Conservation (phyloP, 2,888 invertebrate species). For the Listrodromus nycthemerus region DNA sequence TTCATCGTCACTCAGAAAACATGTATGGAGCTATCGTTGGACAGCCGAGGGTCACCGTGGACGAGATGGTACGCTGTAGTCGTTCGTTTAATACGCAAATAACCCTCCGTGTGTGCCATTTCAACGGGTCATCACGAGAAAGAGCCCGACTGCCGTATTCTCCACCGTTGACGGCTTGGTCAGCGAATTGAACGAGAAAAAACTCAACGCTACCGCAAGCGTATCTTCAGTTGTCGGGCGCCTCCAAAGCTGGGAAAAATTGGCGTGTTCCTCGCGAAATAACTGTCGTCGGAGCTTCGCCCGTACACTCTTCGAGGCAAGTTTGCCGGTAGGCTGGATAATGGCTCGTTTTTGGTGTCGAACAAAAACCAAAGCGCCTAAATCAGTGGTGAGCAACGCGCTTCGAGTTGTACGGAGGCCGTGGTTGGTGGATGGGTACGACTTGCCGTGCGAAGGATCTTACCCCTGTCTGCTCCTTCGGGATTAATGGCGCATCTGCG, state of each 20-base stretch:
- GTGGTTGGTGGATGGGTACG: slow-evolving; percentile 29
- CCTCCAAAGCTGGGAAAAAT: background rate
- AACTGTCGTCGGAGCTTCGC: background rate
- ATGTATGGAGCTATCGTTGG: slow-evolving; percentile 29
- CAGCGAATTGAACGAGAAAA: background rate
- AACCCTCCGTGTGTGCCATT: slow-evolving; percentile 24
- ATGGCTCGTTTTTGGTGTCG: background rate
- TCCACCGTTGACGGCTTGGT: background rate
- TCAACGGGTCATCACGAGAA: slow-evolving; percentile 14
- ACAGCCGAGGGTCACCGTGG: slow-evolving; percentile 6
- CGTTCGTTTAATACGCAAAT: slow-evolving; percentile 46
- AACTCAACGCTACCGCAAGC: background rate
- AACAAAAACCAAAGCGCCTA: slow-evolving; percentile 54
- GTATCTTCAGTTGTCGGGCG: background rate
- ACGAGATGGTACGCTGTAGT: slow-evolving; percentile 10
- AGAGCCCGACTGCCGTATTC: background rate
- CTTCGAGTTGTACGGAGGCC: background rate
- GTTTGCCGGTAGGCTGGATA: background rate
- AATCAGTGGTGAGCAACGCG: slow-evolving; percentile 38
- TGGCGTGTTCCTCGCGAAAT: background rate
- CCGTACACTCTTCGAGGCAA: background rate
- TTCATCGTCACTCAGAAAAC: slow-evolving; percentile 39
- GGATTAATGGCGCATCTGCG: slow-evolving; percentile 68
- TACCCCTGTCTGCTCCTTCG: slow-evolving; percentile 54
- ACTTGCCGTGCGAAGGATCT: slow-evolving; percentile 44